Evolutionary conservation across 2,113 vertebrate species (phyloP).

Genomic region (Aleadryas rufinucha): DNA sequence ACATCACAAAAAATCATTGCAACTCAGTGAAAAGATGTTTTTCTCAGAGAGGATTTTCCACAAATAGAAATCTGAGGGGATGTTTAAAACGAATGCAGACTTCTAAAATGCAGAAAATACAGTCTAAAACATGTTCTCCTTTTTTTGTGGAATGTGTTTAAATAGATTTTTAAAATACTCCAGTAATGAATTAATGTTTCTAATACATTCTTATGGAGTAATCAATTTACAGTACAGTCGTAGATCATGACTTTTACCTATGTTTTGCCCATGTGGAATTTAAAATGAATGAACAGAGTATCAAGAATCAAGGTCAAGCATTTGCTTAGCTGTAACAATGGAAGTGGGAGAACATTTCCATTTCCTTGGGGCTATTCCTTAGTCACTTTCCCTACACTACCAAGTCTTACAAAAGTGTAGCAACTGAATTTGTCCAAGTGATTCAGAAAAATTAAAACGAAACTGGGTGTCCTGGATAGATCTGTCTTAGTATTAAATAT

Average conservation of each 20-base stretch:
- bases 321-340: background rate
- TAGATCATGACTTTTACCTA: background rate
- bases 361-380: background rate
- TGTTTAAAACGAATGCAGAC: background rate
- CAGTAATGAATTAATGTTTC: background rate
- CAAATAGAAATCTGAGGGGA: background rate
- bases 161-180: background rate
- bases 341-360: background rate
- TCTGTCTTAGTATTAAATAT: background rate
- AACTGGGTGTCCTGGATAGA: background rate
- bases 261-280: background rate
- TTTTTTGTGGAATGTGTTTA: no score
- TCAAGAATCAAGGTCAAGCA: background rate
- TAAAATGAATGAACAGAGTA: background rate
- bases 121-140: accelerated
- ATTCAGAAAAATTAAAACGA: background rate
- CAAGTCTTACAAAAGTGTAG: background rate
- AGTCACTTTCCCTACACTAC: background rate
- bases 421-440: background rate
- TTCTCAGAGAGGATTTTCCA: background rate
- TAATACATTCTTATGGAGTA: background rate
- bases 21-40: background rate
- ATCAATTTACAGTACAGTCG: background rate
- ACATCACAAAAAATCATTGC: background rate
- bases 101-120: background rate